A percentile compares a stretch with the other conserved stretches of the same genome.
Evolutionary conservation across 1,140 invertebrate genomes (phyloP).

Genomic region (Bombus haemorrhoidalis): DNA sequence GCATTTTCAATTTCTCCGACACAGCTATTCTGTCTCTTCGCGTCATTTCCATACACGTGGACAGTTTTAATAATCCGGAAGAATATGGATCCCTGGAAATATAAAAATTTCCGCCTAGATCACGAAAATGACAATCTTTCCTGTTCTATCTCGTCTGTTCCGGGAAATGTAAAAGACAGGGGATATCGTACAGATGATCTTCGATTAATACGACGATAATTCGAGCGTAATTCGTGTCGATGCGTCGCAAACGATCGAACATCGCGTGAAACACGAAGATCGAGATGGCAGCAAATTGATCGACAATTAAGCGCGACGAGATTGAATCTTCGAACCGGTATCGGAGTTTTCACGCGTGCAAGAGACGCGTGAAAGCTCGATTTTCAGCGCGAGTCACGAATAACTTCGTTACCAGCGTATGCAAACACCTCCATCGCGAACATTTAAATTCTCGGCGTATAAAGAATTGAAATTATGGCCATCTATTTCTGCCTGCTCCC

Average conservation of each 20-base stretch:
- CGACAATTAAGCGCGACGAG: not conserved
- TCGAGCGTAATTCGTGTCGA: not conserved
- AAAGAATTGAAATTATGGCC: not conserved
- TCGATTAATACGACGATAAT: not conserved
- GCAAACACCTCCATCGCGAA: not conserved
- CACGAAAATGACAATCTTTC: no score
- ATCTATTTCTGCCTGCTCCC: no score
- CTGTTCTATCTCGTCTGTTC: no score
- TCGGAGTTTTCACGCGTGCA: not conserved
- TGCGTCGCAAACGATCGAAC: not conserved
- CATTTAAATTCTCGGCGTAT: not conserved
- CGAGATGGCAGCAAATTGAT: not conserved
- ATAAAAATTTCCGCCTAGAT: no score
- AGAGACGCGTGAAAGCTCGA: not conserved
- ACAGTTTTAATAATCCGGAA: no score
- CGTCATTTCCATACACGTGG: no score
- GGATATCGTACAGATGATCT: not conserved
- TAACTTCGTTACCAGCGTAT: no score
- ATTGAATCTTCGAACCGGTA: slow-evolving; percentile 24
- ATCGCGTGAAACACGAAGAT: no score
- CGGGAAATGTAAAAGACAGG: no score
- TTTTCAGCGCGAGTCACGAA: not conserved
- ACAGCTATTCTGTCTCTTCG: not conserved
- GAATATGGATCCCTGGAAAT: no score
- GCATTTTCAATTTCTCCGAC: slow-evolving; percentile 7